Evolutionary conservation across 2,888 invertebrate species (phyloP), one percentile per base, ranked within the genome.

Genomic region (Mellilla xanthometata): DNA sequence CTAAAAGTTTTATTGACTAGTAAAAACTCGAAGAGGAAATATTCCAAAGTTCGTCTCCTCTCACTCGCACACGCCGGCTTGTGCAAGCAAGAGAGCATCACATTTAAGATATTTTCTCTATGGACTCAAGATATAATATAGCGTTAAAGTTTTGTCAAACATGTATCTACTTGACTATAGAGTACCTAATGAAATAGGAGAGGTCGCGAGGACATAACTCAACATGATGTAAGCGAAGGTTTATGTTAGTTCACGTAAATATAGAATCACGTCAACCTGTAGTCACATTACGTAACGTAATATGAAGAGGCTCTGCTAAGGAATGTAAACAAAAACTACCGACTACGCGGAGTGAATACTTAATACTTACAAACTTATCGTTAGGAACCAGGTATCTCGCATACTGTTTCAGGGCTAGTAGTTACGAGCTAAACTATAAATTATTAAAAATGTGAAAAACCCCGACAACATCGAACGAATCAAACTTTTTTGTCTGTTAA

Each of bases 271-370:
- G 33, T 35, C 46, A 40, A 46, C 32, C 27, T 12, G 33, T 12
- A 22, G 33, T 3, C 13, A 22, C 11, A 11, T 41, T 36, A 36
- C 28, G 33, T 47, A 47, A 47, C 36, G 12, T 9, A 28, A 22
- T 40, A 36, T 36, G 36, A 19, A 19, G 15, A 19, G 15, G n/a
- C n/a, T n/a, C n/a, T n/a, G n/a, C 15, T 12, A 44, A 29, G 54
- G 46, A 36, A 52, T 49, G 57, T 53, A 51, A 53, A 57, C 57
- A 57, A 54, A 54, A 51, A 57, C 46, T 27, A 33, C 15, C 15
- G 1, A 28, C 26, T 27, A 51, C 52, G 57, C 48, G 52, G 30
- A 36, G 13, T 19, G 52, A 51, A 51, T 57, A 52, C 19, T 19
- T 19, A n/a, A 19, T 19, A 19, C 15, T n/a, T n/a, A n/a, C n/a